Evolutionary conservation across 2,888 invertebrate genomes (phyloP), one percentile per base, ranked within the genome.

Genomic region (Arctia plantaginis): DNA sequence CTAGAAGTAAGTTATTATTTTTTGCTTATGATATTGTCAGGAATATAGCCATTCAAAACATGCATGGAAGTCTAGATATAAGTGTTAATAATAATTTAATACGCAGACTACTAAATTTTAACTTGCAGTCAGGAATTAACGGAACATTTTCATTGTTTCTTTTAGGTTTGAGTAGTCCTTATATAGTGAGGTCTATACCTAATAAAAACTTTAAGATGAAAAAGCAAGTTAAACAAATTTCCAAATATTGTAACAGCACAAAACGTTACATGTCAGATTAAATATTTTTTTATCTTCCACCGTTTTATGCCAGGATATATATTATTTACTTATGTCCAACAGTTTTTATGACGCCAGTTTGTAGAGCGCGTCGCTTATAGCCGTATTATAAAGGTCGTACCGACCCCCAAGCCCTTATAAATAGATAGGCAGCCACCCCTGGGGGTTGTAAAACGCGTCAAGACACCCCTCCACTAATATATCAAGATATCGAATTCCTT

Each of bases 401-500:
- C 87, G 87, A 85, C 86, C 87, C 87, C 86, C 82, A 79, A 84
- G 80, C 85, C 85, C 84, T 82, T 88, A 86, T 84, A 86, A 85
- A 87, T 86, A 88, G 85, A 85, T 82, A 84, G 83, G 78, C 78
- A 75, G 77, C 72, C 73, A 74, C 91, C 91, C 90, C 87, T 80
- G 86, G 86, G 91, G 92, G 90, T 90, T 90, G 91, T 92, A 92
- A 93, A 92, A 90, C 85, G 88, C 82, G 83, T 83, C 88, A 83
- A 85, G 88, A 89, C 76, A 84, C 92, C 91, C 93, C 87, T 84
- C 84, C 85, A 82, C 88, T 89, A 90, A 92, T 93, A 91, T 90
- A 94, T 93, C 93, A 93, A 90, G 93, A 92, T 94, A 94, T 93
- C 90, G 90, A 83, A 90, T 92, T 91, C 91, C 90, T 86, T 86